Conservation (phyloP, 1,140 invertebrate species). For the Rhopalosiphum padi region DNA sequence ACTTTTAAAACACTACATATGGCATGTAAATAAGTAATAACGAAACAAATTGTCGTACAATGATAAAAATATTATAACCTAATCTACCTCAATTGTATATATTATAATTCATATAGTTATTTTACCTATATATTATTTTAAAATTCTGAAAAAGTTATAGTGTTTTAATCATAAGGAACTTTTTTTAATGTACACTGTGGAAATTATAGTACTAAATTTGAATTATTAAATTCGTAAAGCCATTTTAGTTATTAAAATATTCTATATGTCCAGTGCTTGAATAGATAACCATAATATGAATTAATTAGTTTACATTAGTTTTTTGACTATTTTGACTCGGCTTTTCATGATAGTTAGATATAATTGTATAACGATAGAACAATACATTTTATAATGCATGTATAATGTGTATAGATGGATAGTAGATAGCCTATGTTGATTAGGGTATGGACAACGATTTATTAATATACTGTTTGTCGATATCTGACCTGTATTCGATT, state of each 20-base stretch:
- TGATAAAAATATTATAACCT: neutral
- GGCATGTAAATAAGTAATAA: neutral
- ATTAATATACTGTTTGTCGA: neutral
- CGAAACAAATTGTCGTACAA: neutral
- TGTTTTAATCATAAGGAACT: neutral
- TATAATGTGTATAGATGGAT: no score
- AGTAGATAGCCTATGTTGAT: neutral
- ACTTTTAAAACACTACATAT: neutral
- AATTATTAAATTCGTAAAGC: no score
- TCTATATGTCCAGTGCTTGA: neutral
- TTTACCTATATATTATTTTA: neutral
- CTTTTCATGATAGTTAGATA: no score
- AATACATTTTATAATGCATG: no score
- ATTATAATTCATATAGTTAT: neutral
- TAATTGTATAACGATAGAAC: no score
- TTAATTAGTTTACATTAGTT: no score
- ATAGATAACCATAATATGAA: no score
- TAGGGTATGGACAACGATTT: neutral
- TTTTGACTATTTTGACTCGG: no score
- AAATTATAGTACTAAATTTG: no score
- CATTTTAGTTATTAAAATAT: neutral
- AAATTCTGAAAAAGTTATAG: neutral
- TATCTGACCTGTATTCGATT: no score
- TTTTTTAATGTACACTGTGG: no score
- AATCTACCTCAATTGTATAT: neutral